phyloP scores from a whole-genome alignment of 64 coral and sea anemone genomes.

The Catalaphyllia jardinei region DNA sequence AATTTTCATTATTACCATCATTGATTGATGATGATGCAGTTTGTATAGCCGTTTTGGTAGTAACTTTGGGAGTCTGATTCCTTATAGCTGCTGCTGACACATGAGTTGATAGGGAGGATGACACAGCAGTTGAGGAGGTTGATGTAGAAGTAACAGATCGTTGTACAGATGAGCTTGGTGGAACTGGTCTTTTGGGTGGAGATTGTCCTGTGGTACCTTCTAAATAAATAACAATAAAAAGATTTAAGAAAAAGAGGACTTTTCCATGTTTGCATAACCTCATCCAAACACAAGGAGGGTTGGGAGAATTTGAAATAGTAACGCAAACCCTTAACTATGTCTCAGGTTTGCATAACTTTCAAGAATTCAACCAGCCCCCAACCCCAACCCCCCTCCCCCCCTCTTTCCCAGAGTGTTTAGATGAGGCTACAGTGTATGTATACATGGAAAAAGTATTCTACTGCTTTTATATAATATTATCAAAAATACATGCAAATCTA shows the following conservation, averaged over 20 bases:
- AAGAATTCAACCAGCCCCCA: too few relatives aligned
- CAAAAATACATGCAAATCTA: too few relatives aligned
- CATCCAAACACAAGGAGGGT: too few relatives aligned
- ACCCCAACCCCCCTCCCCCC: too few relatives aligned
- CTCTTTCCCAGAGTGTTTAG: too few relatives aligned
- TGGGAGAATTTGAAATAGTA: too few relatives aligned
- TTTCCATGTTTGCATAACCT: too few relatives aligned
- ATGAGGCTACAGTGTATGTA: too few relatives aligned
- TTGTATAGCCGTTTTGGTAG: constrained; percentile 36
- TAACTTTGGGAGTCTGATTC: not conserved
- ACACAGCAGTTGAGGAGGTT: not conserved
- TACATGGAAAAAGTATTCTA: too few relatives aligned
- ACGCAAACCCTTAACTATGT: too few relatives aligned
- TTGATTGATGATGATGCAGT: constrained; percentile 59
- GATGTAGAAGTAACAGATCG: constrained; percentile 8
- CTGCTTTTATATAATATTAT: too few relatives aligned
- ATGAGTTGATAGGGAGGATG: constrained; percentile 21
- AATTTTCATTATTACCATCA: constrained; percentile 41
- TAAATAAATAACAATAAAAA: not conserved
- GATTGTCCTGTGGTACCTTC: constrained; percentile 5
- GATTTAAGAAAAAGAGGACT: not conserved
- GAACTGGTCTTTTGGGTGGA: constrained; percentile 14
- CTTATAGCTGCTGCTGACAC: constrained; percentile 43
- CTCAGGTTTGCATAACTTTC: too few relatives aligned
- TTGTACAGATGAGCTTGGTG: not conserved